Base-by-base conservation (phyloP, 2,113 vertebrate genomes). In the Zosterops borbonicus region DNA sequence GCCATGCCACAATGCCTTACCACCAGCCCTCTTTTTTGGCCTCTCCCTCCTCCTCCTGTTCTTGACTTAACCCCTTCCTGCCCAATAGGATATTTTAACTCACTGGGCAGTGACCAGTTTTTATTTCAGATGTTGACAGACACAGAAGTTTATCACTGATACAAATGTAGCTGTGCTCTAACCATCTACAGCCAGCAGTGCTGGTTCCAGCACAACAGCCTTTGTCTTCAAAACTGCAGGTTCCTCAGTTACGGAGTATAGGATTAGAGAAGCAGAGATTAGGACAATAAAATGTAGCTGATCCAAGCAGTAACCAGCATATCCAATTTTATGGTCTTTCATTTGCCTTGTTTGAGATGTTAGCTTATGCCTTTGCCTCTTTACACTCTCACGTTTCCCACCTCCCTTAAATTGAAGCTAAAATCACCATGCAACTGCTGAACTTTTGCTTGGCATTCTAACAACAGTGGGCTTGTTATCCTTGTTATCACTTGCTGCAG, bases 181-280 rank as follows among this genome's bases (percentile, higher is more conserved):
- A 47, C 11, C 37, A 46, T 41, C 19, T 21, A 78, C 27, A 80
- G 73, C 16, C 76, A 69, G 47, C 22, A 47, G 28, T 28, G 24
- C 0, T 58, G 59, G 25, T 19, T 70, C n/a, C 44, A 58, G 11
- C 28, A 39, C 2, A 1, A 60, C 0, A 60, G 62, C 44, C 49
- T 75, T 21, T 44, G 37, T 63, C 73, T 83, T 63, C 60, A 63
- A 74, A 91, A 44, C 14, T 9, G 49, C 65, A 73, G 23, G 35
- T 62, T 56, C 35, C 77, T 62, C 49, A 89, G 22, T 70, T 68
- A 82, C 0, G 1, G 60, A 87, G 44, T 35, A 33, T 44, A 71
- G 52, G 27, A 94, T 94, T 91, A 91, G 83, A 87, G 73, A 56
- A 87, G 58, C 77, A 87, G 70, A 68, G 47, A 82, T 89, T 71